phyloP scores from a whole-genome alignment of 2,888 invertebrate genomes.

The Archips crataeganus region DNA sequence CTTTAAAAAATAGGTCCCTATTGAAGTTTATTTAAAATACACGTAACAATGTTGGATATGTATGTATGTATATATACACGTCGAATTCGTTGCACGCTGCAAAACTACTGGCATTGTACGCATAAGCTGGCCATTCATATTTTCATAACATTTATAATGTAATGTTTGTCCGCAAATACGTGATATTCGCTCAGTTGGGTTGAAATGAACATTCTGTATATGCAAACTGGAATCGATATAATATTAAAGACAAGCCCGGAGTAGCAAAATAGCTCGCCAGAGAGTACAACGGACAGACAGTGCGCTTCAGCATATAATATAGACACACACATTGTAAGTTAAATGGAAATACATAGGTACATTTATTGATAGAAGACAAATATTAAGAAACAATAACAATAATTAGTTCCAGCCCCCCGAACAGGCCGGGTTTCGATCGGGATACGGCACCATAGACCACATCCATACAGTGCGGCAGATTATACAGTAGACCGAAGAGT shows the following conservation, averaged over 20 bases:
- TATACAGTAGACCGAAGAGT: no score
- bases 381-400: no score
- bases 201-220: conserved; percentile 55
- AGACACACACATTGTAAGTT: no score
- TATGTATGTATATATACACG: not conserved
- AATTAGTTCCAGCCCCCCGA: no score
- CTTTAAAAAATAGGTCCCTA: not conserved
- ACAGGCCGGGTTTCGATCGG: no score
- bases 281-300: not conserved
- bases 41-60: not conserved
- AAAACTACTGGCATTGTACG: conserved; percentile 13
- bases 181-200: conserved; percentile 56
- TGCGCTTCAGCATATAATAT: not conserved
- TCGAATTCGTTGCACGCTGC: conserved; percentile 1
- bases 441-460: no score
- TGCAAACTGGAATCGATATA: conserved; percentile 66
- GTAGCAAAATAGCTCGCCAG: conserved; percentile 50
- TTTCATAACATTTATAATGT: conserved; percentile 39
- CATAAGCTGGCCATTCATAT: conserved; percentile 18
- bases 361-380: no score
- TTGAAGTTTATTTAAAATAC: not conserved
- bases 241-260: conserved; percentile 70
- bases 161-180: conserved; percentile 59
- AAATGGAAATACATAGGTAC: no score
- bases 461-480: no score